Percentiles rank a stretch among this genome's conserved stretches.
Conservation (phyloP, 2,113 vertebrate species). For the Hyla sarda region DNA sequence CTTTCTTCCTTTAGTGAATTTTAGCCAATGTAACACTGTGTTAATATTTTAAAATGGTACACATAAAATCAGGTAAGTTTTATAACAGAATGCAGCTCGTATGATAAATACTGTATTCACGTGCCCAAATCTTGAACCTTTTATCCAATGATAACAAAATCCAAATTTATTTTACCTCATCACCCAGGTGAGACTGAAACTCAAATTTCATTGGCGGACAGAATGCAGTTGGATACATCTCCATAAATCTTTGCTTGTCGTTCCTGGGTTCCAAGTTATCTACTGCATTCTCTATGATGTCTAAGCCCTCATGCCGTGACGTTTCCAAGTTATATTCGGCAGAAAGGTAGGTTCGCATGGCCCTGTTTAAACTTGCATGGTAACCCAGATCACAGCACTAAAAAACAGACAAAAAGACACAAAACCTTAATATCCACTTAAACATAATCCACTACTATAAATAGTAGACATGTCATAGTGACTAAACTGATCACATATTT, state of each 20-base stretch:
- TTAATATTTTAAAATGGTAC: neutral
- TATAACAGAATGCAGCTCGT: neutral
- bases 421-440: neutral
- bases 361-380: constrained; percentile 94
- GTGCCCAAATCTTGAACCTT: neutral
- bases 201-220: constrained; percentile 96
- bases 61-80: neutral
- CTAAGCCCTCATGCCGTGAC: constrained; percentile 95
- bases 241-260: constrained; percentile 97
- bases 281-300: constrained; percentile 98
- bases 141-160: neutral
- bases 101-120: neutral
- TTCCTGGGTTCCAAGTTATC: constrained; percentile 94
- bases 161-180: constrained; percentile 82
- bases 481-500: neutral
- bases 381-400: constrained; percentile 98
- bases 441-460: too few relatives aligned
- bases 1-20: neutral
- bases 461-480: neutral
- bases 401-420: constrained; percentile 47
- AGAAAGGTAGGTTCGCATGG: constrained; percentile 94
- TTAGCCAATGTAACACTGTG: neutral
- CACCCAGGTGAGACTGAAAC: constrained; percentile 97
- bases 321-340: constrained; percentile 98
- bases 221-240: constrained; percentile 95